Conservation (phyloP, 2,888 invertebrate species). For the Catocala nupta region DNA sequence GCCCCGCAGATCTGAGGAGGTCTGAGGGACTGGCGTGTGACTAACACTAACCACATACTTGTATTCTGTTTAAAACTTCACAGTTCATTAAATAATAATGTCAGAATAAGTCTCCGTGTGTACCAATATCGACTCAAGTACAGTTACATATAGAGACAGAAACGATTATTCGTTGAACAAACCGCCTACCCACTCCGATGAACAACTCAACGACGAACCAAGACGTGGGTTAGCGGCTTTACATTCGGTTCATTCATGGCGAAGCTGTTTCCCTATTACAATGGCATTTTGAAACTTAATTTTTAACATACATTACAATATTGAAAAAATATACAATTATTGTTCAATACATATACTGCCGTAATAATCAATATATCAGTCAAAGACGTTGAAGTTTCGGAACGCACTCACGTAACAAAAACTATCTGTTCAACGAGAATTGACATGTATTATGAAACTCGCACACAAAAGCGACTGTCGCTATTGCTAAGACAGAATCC, state of each 20-base stretch:
- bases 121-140: conserved; percentile 23
- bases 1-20: conserved; percentile 30
- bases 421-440: too few relatives aligned
- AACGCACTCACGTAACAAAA: conserved; percentile 1
- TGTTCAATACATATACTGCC: conserved; percentile 7
- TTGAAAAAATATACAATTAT: conserved; percentile 17
- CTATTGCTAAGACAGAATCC: neutral
- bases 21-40: conserved; percentile 3
- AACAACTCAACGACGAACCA: neutral
- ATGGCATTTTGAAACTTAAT: conserved; percentile 25
- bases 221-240: neutral
- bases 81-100: conserved; percentile 19
- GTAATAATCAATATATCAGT: conserved; percentile 12
- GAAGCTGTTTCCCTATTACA: conserved; percentile 17
- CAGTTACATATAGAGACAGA: conserved; percentile 37
- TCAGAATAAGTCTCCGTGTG: conserved; percentile 17
- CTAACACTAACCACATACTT: conserved; percentile 43
- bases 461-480: neutral
- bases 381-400: conserved; percentile 1
- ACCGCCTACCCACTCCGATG: neutral
- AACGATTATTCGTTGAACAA: conserved; percentile 40
- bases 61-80: conserved; percentile 19
- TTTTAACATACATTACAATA: conserved; percentile 13
- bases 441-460: neutral
- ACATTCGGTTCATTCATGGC: conserved; percentile 23